Percentiles rank a stretch among this genome's conserved stretches.
Conservation (phyloP, 2,888 invertebrate genomes). For the Sympetrum striolatum region DNA sequence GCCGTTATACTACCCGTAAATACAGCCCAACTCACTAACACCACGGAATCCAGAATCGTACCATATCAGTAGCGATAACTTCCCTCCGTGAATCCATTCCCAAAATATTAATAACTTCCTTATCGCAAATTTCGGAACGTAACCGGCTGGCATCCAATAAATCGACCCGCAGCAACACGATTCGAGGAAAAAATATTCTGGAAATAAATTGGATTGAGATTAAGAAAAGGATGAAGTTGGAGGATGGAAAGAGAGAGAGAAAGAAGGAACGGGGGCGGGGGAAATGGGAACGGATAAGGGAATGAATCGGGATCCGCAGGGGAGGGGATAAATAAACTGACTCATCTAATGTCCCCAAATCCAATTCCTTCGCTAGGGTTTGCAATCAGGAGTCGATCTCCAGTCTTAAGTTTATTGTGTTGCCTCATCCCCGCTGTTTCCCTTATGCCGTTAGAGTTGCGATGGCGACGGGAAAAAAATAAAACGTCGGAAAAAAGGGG, state of each 20-base stretch:
- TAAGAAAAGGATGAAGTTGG: neutral
- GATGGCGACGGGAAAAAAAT: neutral
- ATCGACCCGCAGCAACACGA: no score
- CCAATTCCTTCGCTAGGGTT: conserved; percentile 39
- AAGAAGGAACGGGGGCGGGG: neutral
- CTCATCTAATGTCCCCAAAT: conserved; percentile 37
- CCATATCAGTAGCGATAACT: no score
- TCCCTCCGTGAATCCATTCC: no score
- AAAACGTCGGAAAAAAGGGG: neutral
- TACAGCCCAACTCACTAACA: no score
- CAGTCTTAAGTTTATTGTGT: conserved; percentile 42
- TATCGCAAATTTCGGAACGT: no score
- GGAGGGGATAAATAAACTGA: conserved; percentile 30
- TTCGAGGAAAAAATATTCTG: no score
- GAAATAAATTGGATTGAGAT: neutral
- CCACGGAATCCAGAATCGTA: no score
- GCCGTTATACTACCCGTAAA: no score
- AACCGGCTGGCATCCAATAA: no score
- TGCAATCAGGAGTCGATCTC: conserved; percentile 42
- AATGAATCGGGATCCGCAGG: neutral
- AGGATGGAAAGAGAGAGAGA: neutral
- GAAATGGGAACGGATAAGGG: neutral
- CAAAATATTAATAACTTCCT: no score
- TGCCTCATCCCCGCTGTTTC: neutral
- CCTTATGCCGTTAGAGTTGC: neutral